Conservation (phyloP, 2,113 vertebrate species). For the Cromileptes altivelis region DNA sequence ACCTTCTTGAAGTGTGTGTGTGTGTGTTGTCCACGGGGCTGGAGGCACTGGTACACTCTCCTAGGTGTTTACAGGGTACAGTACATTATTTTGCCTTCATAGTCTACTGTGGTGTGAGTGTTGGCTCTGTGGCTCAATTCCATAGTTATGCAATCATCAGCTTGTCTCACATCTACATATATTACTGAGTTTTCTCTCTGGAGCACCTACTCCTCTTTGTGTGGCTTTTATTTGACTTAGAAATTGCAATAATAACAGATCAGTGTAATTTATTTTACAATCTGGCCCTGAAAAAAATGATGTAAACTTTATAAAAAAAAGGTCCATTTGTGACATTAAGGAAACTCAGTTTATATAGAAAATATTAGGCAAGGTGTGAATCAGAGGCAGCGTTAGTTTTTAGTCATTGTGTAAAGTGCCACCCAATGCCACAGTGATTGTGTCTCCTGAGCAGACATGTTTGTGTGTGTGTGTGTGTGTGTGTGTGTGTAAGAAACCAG, state of each 20-base stretch:
- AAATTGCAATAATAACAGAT: not conserved
- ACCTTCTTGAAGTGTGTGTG: not conserved
- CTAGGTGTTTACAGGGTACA: conserved; percentile 57
- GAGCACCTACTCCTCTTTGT: not conserved
- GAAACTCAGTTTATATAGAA: not conserved
- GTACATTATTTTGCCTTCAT: conserved; percentile 60
- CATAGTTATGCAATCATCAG: conserved; percentile 67
- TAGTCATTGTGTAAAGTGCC: not conserved
- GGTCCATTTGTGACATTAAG: not conserved
- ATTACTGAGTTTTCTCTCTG: conserved; percentile 16
- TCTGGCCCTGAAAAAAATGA: not conserved
- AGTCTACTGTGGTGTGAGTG: conserved; percentile 45
- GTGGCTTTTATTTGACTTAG: not conserved
- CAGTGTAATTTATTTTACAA: not conserved
- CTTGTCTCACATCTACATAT: conserved; percentile 27
- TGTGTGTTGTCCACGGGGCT: conserved; percentile 21
- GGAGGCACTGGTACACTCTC: conserved; percentile 46
- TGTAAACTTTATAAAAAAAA: not conserved
- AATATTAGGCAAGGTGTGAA: not conserved
- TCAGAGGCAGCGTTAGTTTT: not conserved
- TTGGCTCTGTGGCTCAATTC: conserved; percentile 53
- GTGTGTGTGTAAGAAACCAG: conserved; percentile 57
- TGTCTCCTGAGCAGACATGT: conserved; percentile 10
- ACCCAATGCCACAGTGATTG: not conserved
- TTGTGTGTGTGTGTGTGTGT: not conserved